Evolutionary conservation across 2,888 invertebrate genomes (phyloP).

Genomic region (Galerucella nymphaeae): DNA sequence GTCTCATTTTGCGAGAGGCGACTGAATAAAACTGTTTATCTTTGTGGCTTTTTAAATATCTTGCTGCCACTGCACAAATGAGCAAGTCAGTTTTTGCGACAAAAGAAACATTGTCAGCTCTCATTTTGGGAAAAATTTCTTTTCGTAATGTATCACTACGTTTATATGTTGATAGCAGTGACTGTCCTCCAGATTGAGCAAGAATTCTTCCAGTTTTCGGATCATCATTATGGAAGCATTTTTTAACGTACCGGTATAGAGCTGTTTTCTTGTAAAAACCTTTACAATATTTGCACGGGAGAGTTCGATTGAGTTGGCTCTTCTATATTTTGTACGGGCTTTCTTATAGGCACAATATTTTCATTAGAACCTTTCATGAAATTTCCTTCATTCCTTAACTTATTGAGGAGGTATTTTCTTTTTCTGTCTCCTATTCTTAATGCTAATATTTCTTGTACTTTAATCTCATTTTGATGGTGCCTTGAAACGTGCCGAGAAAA

Average conservation of each 20-base stretch:
- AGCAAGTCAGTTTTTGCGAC: conserved; percentile 21
- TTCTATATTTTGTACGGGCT: background rate
- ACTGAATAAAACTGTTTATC: conserved; percentile 31
- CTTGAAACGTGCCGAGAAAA: too few relatives aligned
- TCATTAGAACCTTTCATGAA: too few relatives aligned
- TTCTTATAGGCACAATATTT: too few relatives aligned
- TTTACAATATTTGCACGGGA: conserved; percentile 19
- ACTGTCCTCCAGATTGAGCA: conserved; percentile 13
- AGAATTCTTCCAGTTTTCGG: background rate
- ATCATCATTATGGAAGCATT: conserved; percentile 1
- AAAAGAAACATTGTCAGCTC: conserved; percentile 1
- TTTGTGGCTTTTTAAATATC: conserved; percentile 33
- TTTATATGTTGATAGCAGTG: conserved; percentile 16
- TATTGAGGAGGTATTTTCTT: too few relatives aligned
- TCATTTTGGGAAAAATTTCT: background rate
- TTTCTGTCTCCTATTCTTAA: too few relatives aligned
- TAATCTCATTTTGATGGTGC: too few relatives aligned
- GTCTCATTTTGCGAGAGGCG: conserved; percentile 36
- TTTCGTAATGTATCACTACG: background rate
- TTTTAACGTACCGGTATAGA: conserved; percentile 12
- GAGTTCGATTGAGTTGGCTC: background rate
- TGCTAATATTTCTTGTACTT: too few relatives aligned
- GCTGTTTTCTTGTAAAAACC: conserved; percentile 26
- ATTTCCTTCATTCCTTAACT: too few relatives aligned
- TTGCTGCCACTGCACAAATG: conserved; percentile 31